Base-by-base conservation (phyloP, 2,113 vertebrate genomes). In the Ceyx margarethae region DNA sequence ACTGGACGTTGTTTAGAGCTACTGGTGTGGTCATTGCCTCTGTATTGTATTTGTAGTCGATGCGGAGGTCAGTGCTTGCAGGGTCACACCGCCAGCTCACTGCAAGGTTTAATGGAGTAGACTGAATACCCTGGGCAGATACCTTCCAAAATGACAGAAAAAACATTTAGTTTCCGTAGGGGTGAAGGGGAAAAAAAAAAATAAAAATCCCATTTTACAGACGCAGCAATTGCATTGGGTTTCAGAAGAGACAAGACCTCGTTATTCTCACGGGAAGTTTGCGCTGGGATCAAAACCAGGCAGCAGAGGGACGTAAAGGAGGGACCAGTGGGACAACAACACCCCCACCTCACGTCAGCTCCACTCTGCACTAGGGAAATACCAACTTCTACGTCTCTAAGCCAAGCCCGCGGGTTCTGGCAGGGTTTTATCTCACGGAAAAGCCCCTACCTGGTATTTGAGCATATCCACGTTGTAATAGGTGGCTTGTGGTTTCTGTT, bases 391-490 rank as follows among this genome's bases (percentile, higher is more conserved):
- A 64, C 4, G 1, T 37, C 54, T 81, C 19, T 3, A 53, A 62
- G 21, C 16, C 23, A 81, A 51, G 11, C 51, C 28, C 26, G 1
- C 2, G 1, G 33, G 29, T 79, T 80, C 66, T 25, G 10, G 48
- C 57, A 72, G 0, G 0, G n/a, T 13, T 51, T 77, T 43, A 25
- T 15, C 60, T 37, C 11, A 46, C 42, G 42, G 61, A 77, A 48
- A 31, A 23, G 5, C 0, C 72, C 95, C 95, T 96, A 99, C 99
- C 98, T 99, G 99, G 95, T 99, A 99, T 91, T 99, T 99, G 95
- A 99, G 98, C 99, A 99, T 99, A 90, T 99, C 99, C 97, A 99
- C 99, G 29, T 99, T 99, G 96, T 99, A 99, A 97, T 99, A 99
- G 13, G 99, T 99, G 46, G 99, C 99, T 91, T 99, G 99, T 25